Base-by-base conservation (phyloP, 1,140 invertebrate genomes). In the Capitella teleta region DNA sequence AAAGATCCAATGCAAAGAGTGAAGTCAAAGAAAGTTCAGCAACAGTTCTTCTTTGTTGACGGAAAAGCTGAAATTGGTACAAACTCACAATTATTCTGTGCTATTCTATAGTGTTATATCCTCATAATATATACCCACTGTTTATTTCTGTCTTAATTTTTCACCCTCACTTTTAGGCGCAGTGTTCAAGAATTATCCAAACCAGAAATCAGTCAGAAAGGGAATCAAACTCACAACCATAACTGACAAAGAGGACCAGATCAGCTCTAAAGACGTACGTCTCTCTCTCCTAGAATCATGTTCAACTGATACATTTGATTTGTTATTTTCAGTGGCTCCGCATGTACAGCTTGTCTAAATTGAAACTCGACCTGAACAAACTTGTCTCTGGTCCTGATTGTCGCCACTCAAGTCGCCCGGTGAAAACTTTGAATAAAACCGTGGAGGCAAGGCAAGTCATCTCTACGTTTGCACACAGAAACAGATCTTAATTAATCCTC, bases 361-460 rank as follows among this genome's bases (percentile, higher is more conserved):
- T 72, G 44, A 68, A 68, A 51, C 54, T 73, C 21, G 68, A 73
- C 53, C 57, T 73, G 14, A 60, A 62, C 46, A 67, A 63, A 44
- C 59, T 73, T 16, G 60, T 70, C 21, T 63, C 66, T 14, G 66
- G 66, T 12, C 68, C 68, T 12, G 70, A 72, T 52, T 73, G 69
- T 56, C 64, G 64, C 54, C 70, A 73, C 54, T 57, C 61, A 38
- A 64, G 64, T 40, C 57, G 64, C 16, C 51, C 48, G 44, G 66
- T 72, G n/a, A 67, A 66, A 48, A 38, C 62, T 36, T 52, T 71
- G 14, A 57, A 64, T 46, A 72, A 67, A 56, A 59, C 59, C 40
- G 62, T 71, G 5, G 60, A 64, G 19, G 70, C 70, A 14, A 72
- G 68, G 69, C 70, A 60, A 61, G 64, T 16, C 32, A 34, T 34